Percentiles rank a stretch among this genome's conserved stretches.
phyloP scores from a whole-genome alignment of 1,140 invertebrate genomes.

The Coenobita brevimanus region DNA sequence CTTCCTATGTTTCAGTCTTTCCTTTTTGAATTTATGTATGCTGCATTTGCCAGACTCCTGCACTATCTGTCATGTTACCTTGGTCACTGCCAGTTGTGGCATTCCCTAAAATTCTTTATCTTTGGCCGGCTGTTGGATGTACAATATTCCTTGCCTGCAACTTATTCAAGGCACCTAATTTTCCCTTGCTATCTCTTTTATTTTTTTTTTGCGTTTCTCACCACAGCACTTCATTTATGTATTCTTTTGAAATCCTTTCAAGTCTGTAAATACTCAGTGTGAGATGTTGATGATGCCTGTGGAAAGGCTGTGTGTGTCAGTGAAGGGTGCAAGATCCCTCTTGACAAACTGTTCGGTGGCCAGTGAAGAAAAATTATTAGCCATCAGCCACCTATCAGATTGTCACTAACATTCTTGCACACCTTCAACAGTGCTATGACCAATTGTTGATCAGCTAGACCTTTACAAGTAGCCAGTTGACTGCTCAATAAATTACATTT shows the following conservation, averaged over 20 bases:
- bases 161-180: slow-evolving; percentile 40
- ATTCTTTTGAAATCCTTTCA: neutral
- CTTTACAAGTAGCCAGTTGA: slow-evolving; percentile 40
- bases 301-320: slow-evolving; percentile 63
- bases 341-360: slow-evolving; percentile 35
- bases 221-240: slow-evolving; percentile 31
- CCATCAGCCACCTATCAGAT: slow-evolving; percentile 6
- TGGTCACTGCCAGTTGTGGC: neutral
- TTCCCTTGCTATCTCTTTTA: too few species aligned
- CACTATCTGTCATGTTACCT: neutral
- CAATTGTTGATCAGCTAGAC: slow-evolving; percentile 13
- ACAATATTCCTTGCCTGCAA: slow-evolving; percentile 43
- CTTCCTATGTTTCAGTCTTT: neutral
- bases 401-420: slow-evolving; percentile 49
- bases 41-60: too few species aligned
- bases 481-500: neutral
- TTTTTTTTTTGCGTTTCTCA: slow-evolving; percentile 4
- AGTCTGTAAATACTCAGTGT: slow-evolving; percentile 47
- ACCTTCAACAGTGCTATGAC: slow-evolving; percentile 54
- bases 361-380: neutral
- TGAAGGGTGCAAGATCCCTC: slow-evolving; percentile 52
- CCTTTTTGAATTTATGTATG: neutral
- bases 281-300: slow-evolving; percentile 60
- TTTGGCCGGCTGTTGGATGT: slow-evolving; percentile 53
- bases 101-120: neutral